These are phyloP conservation scores for Cyphomyrus plagiostoma DNA, from an alignment of 2,113 vertebrate species.

Conservation along the genomic window DNA sequence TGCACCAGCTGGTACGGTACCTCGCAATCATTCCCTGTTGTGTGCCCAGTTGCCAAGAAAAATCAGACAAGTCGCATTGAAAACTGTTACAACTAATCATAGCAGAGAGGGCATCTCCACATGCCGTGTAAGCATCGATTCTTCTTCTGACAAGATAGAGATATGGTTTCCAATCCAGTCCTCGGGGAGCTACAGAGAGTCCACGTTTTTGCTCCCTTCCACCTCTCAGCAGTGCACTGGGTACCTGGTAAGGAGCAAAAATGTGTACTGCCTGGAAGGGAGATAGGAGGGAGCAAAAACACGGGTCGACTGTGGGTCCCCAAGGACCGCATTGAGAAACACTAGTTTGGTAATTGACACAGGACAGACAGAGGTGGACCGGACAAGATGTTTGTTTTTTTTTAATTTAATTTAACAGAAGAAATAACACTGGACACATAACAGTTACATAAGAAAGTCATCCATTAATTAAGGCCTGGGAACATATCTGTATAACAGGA, in stretches of 20 bases:
- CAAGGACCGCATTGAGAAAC: background rate
- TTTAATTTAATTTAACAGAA: background rate
- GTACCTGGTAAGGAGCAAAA: background rate
- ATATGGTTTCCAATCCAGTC: background rate
- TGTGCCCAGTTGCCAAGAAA: background rate
- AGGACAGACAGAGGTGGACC: background rate
- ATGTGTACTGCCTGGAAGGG: background rate
- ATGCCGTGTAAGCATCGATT: background rate
- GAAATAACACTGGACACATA: background rate
- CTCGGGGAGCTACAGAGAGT: background rate
- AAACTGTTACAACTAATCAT: background rate
- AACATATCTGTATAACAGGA: background rate
- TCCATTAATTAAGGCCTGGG: background rate
- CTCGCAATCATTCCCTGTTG: background rate
- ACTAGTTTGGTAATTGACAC: background rate
- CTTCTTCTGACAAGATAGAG: background rate
- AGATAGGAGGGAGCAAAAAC: background rate
- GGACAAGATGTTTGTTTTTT: background rate
- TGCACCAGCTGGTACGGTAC: background rate
- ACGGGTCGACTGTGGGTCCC: background rate
- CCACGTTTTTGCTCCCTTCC: background rate
- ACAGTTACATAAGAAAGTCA: background rate
- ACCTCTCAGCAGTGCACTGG: background rate
- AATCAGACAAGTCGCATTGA: background rate
- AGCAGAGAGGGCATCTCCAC: background rate